Conservation (phyloP, 2,888 invertebrate species). For the Carterocephalus palaemon region DNA sequence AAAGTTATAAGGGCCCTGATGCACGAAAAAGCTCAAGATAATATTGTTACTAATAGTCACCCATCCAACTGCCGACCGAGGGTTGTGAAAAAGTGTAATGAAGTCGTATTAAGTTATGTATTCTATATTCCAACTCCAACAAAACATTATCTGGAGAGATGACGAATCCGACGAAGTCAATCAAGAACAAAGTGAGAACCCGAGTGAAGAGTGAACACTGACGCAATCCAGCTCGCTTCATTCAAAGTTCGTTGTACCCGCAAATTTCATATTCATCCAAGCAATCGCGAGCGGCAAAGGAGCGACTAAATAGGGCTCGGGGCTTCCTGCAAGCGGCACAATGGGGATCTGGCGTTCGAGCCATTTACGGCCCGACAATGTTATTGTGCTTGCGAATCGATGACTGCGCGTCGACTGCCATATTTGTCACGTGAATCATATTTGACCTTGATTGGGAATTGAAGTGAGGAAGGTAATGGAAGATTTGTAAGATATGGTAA, state of each 20-base stretch:
- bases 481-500: no score
- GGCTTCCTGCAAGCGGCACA: slow-evolving; percentile 51
- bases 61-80: no score
- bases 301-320: slow-evolving; percentile 48
- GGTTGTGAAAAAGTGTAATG: no score
- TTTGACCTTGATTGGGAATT: slow-evolving; percentile 1
- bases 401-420: slow-evolving; percentile 19
- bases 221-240: slow-evolving; percentile 1
- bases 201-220: slow-evolving; percentile 3
- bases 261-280: slow-evolving; percentile 34
- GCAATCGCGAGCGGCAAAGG: slow-evolving; percentile 31
- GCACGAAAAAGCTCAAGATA: no score
- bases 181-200: not conserved
- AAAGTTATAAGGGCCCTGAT: no score
- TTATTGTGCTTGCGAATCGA: slow-evolving; percentile 24
- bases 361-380: slow-evolving; percentile 38
- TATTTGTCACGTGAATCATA: slow-evolving; percentile 16
- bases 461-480: not conserved
- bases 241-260: slow-evolving; percentile 18
- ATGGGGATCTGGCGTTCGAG: slow-evolving; percentile 46
- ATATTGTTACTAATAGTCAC: no score
- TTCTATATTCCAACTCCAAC: no score
- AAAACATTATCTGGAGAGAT: no score
- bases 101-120: no score
- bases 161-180: not conserved